phyloP scores from a whole-genome alignment of 92 coral and sea anemone species.

The Bergia sp. region DNA sequence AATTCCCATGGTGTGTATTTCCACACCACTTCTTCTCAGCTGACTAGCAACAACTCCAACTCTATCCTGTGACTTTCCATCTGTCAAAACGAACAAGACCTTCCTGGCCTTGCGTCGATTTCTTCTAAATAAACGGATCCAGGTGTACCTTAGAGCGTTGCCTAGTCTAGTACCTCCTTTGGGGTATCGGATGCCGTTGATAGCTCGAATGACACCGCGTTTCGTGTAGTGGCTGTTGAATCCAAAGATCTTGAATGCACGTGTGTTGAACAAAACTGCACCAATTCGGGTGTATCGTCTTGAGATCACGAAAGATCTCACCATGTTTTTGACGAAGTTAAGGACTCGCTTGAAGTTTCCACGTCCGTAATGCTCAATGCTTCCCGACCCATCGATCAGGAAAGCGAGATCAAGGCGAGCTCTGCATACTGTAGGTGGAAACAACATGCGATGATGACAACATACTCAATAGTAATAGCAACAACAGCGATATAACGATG shows the following conservation, averaged over 20 bases:
- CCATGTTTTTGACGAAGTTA: conserved; percentile 72
- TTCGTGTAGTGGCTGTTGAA: conserved; percentile 65
- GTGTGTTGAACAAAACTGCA: conserved; percentile 68
- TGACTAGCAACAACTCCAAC: conserved; percentile 45
- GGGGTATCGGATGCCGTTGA: conserved; percentile 58
- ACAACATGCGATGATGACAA: background rate
- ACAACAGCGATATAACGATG: background rate
- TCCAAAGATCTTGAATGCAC: conserved; percentile 66
- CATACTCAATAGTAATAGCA: background rate
- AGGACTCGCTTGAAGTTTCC: conserved; percentile 70
- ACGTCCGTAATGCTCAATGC: conserved; percentile 64
- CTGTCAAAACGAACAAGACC: conserved; percentile 61
- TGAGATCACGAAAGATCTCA: conserved; percentile 74
- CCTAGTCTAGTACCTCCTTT: conserved; percentile 63
- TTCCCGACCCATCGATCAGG: conserved; percentile 84
- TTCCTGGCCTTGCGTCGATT: conserved; percentile 44
- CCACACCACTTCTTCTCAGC: conserved; percentile 46
- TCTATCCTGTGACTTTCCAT: conserved; percentile 62
- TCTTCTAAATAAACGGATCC: conserved; percentile 50
- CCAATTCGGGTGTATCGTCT: conserved; percentile 72
- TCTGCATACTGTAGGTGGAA: conserved; percentile 55
- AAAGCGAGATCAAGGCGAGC: conserved; percentile 75
- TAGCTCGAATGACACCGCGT: conserved; percentile 49
- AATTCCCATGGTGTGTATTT: conserved; percentile 42
- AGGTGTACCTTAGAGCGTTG: conserved; percentile 44